Percentiles rank a stretch among this genome's conserved stretches.
Conservation (phyloP, 2,888 invertebrate genomes). For the Phortica magna region DNA sequence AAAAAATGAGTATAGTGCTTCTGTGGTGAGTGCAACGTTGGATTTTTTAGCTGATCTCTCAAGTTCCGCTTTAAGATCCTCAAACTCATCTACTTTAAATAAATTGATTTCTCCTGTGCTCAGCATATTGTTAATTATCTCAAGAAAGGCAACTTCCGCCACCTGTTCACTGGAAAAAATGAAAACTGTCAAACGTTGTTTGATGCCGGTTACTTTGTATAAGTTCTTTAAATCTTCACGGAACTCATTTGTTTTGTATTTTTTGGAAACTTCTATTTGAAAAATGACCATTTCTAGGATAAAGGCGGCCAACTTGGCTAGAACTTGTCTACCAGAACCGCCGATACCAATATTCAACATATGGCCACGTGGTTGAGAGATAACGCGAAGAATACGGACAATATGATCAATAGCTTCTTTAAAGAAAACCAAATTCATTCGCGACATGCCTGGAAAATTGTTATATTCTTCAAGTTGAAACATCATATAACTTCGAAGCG, state of each 20-base stretch:
- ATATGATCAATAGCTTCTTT: conserved; percentile 92
- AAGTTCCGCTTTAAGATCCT: conserved; percentile 80
- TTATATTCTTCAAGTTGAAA: conserved; percentile 81
- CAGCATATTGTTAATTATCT: conserved; percentile 92
- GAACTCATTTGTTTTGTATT: conserved; percentile 87
- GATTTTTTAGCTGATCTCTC: conserved; percentile 69
- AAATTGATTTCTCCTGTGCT: conserved; percentile 93
- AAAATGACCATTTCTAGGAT: conserved; percentile 88
- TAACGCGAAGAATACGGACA: conserved; percentile 88
- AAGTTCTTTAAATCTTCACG: conserved; percentile 88
- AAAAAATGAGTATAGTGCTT: conserved; percentile 86
- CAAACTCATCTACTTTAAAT: conserved; percentile 92
- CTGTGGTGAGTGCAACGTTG: conserved; percentile 81
- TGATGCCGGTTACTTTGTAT: conserved; percentile 86
- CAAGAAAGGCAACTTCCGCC: conserved; percentile 89
- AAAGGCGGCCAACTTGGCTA: conserved; percentile 87
- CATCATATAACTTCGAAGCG: conserved; percentile 80
- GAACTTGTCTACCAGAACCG: conserved; percentile 91
- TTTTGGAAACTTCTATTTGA: conserved; percentile 88
- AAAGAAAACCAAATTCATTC: conserved; percentile 91
- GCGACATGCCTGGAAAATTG: conserved; percentile 86
- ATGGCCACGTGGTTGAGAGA: conserved; percentile 90
- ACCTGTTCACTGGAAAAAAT: conserved; percentile 93
- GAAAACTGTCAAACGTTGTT: conserved; percentile 87
- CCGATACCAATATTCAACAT: conserved; percentile 91